A percentile compares a stretch with the other conserved stretches of the same genome.
phyloP scores from a whole-genome alignment of 2,888 invertebrate species.

The Fabriciana adippe region DNA sequence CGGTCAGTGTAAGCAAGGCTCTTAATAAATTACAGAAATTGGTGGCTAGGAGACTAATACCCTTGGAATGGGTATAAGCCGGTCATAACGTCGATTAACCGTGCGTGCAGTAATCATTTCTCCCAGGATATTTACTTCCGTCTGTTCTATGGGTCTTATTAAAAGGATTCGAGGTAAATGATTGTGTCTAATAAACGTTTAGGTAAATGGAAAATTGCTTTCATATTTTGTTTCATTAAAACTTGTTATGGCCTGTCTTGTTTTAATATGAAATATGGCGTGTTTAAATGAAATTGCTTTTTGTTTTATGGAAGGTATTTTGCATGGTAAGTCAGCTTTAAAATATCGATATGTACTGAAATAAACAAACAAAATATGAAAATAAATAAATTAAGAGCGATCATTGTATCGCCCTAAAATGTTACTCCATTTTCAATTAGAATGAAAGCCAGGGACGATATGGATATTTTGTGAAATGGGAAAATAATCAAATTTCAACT shows the following conservation, averaged over 20 bases:
- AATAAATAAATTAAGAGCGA: constrained; percentile 65
- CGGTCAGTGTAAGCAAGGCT: constrained; percentile 67
- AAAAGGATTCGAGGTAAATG: constrained; percentile 54
- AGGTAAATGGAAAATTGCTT: constrained; percentile 35
- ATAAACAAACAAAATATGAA: constrained; percentile 30
- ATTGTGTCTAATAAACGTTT: constrained; percentile 42
- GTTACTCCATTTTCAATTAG: constrained; percentile 75
- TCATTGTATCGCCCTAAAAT: constrained; percentile 62
- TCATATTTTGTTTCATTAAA: constrained; percentile 33
- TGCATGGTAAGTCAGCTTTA: not conserved
- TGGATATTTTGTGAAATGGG: constrained; percentile 81
- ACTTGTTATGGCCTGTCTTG: constrained; percentile 21
- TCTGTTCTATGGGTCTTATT: constrained; percentile 70
- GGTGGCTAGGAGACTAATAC: constrained; percentile 76
- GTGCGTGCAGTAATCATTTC: constrained; percentile 78
- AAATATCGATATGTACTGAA: not conserved
- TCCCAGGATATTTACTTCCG: constrained; percentile 77
- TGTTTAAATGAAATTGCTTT: constrained; percentile 10
- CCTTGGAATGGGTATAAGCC: constrained; percentile 77
- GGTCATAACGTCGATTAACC: constrained; percentile 75
- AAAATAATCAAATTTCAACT: constrained; percentile 81
- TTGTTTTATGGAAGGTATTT: not conserved
- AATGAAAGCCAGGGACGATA: constrained; percentile 78
- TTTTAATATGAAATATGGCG: constrained; percentile 15
- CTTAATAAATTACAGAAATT: constrained; percentile 81